Conservation (phyloP, 92 coral and sea anemone genomes). For the Parazoanthus swiftii region DNA sequence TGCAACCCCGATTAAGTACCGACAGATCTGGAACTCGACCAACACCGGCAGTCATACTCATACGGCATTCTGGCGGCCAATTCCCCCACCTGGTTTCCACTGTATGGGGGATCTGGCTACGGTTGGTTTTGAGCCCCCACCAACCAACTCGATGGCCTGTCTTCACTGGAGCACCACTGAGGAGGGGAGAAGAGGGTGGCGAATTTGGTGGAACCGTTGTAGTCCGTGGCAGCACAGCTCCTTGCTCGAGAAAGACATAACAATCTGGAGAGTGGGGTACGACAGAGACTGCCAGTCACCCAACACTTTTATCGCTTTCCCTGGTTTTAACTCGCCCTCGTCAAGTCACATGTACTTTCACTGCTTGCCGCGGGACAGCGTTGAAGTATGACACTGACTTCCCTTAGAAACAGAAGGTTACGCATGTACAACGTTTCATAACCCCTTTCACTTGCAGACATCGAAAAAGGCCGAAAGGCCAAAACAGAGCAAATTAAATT, state of each 20-base stretch:
- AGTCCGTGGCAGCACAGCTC: conserved; percentile 42
- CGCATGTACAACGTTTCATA: neutral
- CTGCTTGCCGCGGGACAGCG: conserved; percentile 57
- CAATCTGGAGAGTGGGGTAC: conserved; percentile 71
- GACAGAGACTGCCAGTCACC: conserved; percentile 63
- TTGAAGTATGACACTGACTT: conserved; percentile 18
- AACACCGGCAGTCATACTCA: conserved; percentile 25
- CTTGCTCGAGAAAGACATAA: conserved; percentile 49
- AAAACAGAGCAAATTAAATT: too few species aligned
- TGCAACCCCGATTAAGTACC: conserved; percentile 59
- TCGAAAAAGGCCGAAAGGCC: too few species aligned
- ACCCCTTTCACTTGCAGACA: neutral
- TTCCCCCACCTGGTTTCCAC: conserved; percentile 78
- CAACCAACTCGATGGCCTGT: conserved; percentile 63
- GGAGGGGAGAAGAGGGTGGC: conserved; percentile 52
- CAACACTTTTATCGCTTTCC: conserved; percentile 71
- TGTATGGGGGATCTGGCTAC: conserved; percentile 82
- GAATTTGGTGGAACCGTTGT: conserved; percentile 78
- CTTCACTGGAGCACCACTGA: conserved; percentile 78
- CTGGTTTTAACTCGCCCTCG: conserved; percentile 68
- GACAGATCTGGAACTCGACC: conserved; percentile 59
- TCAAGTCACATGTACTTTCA: conserved; percentile 62
- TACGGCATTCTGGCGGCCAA: conserved; percentile 70
- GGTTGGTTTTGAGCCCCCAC: conserved; percentile 42
- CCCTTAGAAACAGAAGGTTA: neutral